A percentile compares a stretch with the other conserved stretches of the same genome.
phyloP scores from a whole-genome alignment of 1,140 invertebrate genomes.

The Nephotettix cincticeps region DNA sequence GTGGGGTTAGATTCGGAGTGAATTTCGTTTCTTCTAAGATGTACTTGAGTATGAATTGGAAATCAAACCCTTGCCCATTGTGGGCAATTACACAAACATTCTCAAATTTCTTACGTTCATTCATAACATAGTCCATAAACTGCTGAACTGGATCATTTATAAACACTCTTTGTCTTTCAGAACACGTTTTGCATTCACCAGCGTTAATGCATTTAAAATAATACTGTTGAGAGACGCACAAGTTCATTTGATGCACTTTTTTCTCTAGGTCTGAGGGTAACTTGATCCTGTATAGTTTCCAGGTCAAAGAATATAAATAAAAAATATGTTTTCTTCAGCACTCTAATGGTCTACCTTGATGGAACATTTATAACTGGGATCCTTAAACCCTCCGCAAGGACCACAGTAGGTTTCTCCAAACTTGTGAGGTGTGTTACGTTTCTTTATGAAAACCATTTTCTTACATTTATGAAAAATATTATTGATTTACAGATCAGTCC shows the following conservation, averaged over 20 bases:
- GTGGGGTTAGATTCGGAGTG: slow-evolving; percentile 34
- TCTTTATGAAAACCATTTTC: not conserved
- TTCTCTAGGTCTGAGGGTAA: not conserved
- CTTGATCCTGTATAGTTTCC: not conserved
- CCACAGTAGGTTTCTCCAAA: too few relatives aligned
- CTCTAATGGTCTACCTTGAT: too few relatives aligned
- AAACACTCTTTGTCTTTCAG: not conserved
- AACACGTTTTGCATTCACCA: not conserved
- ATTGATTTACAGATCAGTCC: not conserved
- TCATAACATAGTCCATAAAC: slow-evolving; percentile 15
- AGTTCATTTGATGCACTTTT: not conserved
- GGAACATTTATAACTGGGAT: too few relatives aligned
- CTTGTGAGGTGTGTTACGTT: not conserved
- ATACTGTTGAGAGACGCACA: not conserved
- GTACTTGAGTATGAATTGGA: slow-evolving; percentile 40
- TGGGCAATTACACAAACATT: slow-evolving; percentile 33
- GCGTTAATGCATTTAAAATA: not conserved
- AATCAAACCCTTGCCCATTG: slow-evolving; percentile 38
- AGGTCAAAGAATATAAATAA: not conserved
- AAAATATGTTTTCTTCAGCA: not conserved
- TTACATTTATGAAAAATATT: not conserved
- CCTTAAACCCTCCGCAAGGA: too few relatives aligned
- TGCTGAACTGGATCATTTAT: not conserved
- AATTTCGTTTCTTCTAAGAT: slow-evolving; percentile 27
- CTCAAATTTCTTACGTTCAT: not conserved